These are phyloP conservation scores for Triops longicaudatus DNA, from an alignment of 1,140 invertebrate species.

Conservation along the genomic window DNA sequence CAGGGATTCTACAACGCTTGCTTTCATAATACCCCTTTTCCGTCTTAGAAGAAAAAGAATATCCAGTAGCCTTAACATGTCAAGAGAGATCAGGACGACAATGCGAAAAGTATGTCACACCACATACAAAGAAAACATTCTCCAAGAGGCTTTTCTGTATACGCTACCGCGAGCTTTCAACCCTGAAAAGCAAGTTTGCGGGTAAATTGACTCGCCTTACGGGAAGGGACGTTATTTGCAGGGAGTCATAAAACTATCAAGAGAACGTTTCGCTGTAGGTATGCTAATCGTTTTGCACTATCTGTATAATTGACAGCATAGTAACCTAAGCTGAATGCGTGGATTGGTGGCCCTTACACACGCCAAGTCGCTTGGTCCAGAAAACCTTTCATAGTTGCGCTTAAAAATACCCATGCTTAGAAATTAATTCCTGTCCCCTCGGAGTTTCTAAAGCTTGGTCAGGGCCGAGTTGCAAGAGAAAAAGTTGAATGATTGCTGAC, in stretches of 20 bases:
- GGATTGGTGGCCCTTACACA: neutral
- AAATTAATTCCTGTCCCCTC: no score
- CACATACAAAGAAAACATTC: neutral
- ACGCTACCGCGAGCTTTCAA: no score
- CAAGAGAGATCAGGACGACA: neutral
- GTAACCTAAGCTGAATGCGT: neutral
- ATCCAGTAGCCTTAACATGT: neutral
- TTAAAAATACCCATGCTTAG: no score
- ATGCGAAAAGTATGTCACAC: slow-evolving; percentile 1
- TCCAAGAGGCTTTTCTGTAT: no score
- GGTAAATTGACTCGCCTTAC: neutral
- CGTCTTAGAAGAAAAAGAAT: neutral
- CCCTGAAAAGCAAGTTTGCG: neutral
- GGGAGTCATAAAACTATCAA: neutral
- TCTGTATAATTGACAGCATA: neutral
- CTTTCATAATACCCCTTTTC: neutral
- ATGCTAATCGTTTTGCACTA: neutral
- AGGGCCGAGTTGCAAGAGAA: no score
- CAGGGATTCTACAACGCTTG: neutral
- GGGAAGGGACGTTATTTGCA: slow-evolving; percentile 1
- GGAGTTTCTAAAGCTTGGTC: no score
- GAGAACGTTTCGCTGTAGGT: neutral
- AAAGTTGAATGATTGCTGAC: no score
- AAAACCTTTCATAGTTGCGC: no score
- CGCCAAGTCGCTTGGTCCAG: no score